Evolutionary conservation across 64 coral and sea anemone genomes (phyloP), one percentile per base, ranked within the genome.

Genomic region (Hydrozoanthus tunicans): DNA sequence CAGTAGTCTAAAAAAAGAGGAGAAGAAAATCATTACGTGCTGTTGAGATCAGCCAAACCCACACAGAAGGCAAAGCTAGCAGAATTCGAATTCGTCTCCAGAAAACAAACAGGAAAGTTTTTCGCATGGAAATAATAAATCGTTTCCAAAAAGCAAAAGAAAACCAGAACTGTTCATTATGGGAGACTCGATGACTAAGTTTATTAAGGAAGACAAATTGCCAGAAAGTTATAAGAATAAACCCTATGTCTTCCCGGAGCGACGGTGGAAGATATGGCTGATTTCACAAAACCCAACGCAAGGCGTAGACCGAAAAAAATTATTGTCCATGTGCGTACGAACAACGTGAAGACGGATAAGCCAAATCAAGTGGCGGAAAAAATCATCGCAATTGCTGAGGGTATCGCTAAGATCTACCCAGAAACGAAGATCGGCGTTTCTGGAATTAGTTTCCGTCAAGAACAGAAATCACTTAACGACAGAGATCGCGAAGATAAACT

Each of bases 281-380:
- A 71, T 4, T 71, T 71, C 24, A 20, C 68, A 4, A 71, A 71
- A 71, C 68, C 68, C 2, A 71, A n/a, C 24, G 68, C 68, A 20
- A 71, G 68, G 24, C 14, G 68, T n/a, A 71, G 3, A 71, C 68
- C 68, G 24, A 53, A 78, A 78, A 78, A 78, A 78, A 78, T 78
- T 78, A 78, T 78, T 43, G 76, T 78, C 32, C 76, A 78, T 13
- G 26, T 78, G 24, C 51, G 53, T 43, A 78, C 76, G 32, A 78
- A 78, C 76, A 78, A 78, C 52, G 4, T 78, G 76, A 78, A 55
- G 32, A 43, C 53, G 43, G 77, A 79, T 59, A 84, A 27, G 51
- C 81, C 81, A 84, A 25, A 84, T 25, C 81, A 84, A 84, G 24
- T 84, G 26, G 81, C 81, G 14, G 51, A 51, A 84, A 70, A 70